Evolutionary conservation across 2,888 invertebrate genomes (phyloP), one percentile per base, ranked within the genome.

Genomic region (Lasioglossum calceatum): DNA sequence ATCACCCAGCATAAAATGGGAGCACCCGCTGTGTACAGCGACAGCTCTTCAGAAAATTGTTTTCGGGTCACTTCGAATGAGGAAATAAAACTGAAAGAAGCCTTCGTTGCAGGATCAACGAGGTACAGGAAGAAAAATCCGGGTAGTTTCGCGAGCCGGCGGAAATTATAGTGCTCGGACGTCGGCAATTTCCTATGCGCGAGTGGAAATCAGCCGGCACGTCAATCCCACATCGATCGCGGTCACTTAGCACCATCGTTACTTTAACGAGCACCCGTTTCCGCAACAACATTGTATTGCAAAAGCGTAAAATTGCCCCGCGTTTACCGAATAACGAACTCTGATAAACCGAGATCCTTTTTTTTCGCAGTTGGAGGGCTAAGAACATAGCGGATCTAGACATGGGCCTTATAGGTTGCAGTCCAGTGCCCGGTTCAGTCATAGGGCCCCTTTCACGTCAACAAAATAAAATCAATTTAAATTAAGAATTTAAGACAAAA

Each of bases 161-260:
- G 8, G 82, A 82, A 81, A 81, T 81, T 82, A 74, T 54, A 81
- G 50, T 50, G 70, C 36, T 39, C 61, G 54, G 67, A 58, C 70
- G 61, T 72, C 61, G 77, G 64, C 77, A 77, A 82, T 82, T 82
- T 73, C 82, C 67, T 67, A 67, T 67, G 73, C 64, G 50, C 47
- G 61, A 64, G 47, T 23, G 79, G 27, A 73, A 61, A 74, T 75
- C 71, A 83, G 61, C 71, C 39, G 58, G 50, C 61, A 64, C 81
- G 82, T 81, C 83, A 81, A 76, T 82, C 81, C 72, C 8, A 39
- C 19, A 12, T 47, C 61, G 61, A 70, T 83, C 74, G 81, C 50
- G 61, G 64, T 74, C 74, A 75, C 54, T 82, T 77, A 81, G 76
- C 84, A 61, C 84, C 42, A 76, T 84, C 81, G 82, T 82, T 82